Base-by-base conservation (phyloP, 2,888 invertebrate genomes). In the Drosophila gaucha region DNA sequence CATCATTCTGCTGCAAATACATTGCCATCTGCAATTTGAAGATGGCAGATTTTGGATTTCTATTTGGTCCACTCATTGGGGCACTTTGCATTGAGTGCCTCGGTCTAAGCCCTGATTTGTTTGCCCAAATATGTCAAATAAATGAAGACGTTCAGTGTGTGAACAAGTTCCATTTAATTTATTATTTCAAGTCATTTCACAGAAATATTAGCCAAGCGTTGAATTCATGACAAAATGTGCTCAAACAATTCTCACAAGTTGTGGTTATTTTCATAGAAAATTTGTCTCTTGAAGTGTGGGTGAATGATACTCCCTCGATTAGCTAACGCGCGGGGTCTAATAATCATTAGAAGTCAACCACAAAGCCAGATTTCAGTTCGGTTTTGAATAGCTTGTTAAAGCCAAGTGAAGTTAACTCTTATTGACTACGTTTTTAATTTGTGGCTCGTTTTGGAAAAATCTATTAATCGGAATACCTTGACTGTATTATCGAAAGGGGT, bases 21-120 rank as follows among this genome's bases (percentile, higher is more conserved):
- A 78, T 63, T 41, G 39, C 51, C 33, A 55, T 79, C 66, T 35
- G 39, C 56, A 44, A 35, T 65, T 65, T 43, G 35, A 55, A 18
- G 22, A 49, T 26, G 35, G 16, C 47, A 49, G 66, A 54, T 47
- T 64, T 65, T 20, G 46, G 18, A 47, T 20, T 46, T 12, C 33
- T 26, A 12, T 22, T 46, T 39, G n/a, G 49, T 18, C 22, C 35
- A 59, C 22, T 30, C 28, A 59, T 16, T 41, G 12, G 35, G 14
- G 14, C 52, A 38, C 31, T 52, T 39, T 22, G 39, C 38, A 39
- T 24, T 39, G 51, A 51, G 51, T 51, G 51, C 39, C 9, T 3
- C 38, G 18, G 2, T 9, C 26, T 12, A 1, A 30, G 56, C 38
- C 39, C n/a, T 26, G 26, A 57, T 57, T 57, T 57, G 57, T 52